A percentile compares a stretch with the other conserved stretches of the same genome.
Conservation (phyloP, 2,797 vertebrate genomes). For the Bufotes viridis region DNA sequence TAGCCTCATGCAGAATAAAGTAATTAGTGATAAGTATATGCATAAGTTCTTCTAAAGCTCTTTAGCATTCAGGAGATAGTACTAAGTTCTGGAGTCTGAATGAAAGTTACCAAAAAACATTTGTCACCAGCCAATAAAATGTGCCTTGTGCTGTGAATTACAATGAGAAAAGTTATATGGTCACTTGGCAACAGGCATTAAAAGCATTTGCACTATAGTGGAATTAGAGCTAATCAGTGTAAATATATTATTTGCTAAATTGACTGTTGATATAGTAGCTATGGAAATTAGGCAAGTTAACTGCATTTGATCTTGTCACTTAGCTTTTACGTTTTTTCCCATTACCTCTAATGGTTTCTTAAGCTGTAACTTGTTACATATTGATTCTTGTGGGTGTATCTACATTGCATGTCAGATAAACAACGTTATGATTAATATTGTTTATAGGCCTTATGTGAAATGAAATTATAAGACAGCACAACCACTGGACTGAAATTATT, state of each 20-base stretch:
- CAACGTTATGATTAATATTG: slow-evolving; percentile 25
- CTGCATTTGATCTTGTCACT: slow-evolving; percentile 56
- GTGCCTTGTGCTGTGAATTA: slow-evolving; percentile 46
- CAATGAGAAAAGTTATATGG: slow-evolving; percentile 47
- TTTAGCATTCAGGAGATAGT: slow-evolving; percentile 60
- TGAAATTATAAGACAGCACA: neutral
- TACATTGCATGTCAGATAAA: fast-evolving
- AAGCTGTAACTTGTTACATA: slow-evolving; percentile 46
- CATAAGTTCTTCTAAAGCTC: slow-evolving; percentile 52
- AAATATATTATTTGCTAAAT: slow-evolving; percentile 62
- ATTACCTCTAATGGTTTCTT: slow-evolving; percentile 57
- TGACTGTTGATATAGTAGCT: slow-evolving; percentile 58
- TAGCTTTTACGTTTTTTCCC: slow-evolving; percentile 43
- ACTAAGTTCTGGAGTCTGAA: slow-evolving; percentile 50
- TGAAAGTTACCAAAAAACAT: slow-evolving; percentile 61
- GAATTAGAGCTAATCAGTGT: slow-evolving; percentile 57
- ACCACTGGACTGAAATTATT: neutral
- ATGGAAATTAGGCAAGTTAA: slow-evolving; percentile 59
- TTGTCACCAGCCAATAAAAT: slow-evolving; percentile 60
- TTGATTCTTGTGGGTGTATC: neutral
- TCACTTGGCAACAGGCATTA: slow-evolving; percentile 56
- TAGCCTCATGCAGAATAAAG: slow-evolving; percentile 39
- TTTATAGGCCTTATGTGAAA: neutral
- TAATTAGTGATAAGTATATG: slow-evolving; percentile 58
- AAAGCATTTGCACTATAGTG: slow-evolving; percentile 63